These are phyloP conservation scores for Bugula neritina DNA, from an alignment of 2,888 invertebrate species.

Conservation along the genomic window DNA sequence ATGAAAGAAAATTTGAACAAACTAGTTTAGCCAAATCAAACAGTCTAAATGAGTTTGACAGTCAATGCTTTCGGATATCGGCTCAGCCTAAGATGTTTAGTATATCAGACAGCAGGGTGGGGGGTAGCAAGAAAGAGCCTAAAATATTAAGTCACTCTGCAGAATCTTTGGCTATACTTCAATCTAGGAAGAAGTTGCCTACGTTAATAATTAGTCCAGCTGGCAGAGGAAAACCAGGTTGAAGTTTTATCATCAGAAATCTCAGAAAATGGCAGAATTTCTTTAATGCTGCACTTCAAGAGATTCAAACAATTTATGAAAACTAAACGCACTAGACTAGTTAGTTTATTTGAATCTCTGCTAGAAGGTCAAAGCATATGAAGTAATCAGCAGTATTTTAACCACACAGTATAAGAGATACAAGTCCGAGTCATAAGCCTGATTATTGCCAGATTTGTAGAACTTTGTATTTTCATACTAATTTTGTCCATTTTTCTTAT, in stretches of 20 bases:
- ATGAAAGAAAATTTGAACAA: background rate
- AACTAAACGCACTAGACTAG: no score
- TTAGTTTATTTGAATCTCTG: no score
- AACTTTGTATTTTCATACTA: no score
- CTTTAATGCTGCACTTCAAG: no score
- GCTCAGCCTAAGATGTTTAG: background rate
- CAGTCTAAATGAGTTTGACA: slow-evolving; percentile 4
- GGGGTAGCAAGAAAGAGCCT: background rate
- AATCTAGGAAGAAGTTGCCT: slow-evolving; percentile 8
- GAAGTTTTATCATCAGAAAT: background rate
- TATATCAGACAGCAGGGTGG: background rate
- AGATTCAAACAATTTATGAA: no score
- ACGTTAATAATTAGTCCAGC: background rate
- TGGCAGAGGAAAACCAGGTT: background rate
- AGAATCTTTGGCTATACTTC: slow-evolving; percentile 19
- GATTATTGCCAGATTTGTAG: no score
- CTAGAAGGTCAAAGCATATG: no score
- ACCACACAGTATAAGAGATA: no score
- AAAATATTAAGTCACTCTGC: background rate
- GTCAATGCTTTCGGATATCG: background rate
- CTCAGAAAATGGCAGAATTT: no score
- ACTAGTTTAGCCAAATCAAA: background rate
- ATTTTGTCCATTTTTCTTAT: no score
- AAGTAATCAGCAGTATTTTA: no score
- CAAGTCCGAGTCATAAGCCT: no score